Percentiles rank a stretch among this genome's conserved stretches.
These are phyloP conservation scores for Punctoribates punctum DNA, from an alignment of 2,888 invertebrate species.

Conservation along the genomic window DNA sequence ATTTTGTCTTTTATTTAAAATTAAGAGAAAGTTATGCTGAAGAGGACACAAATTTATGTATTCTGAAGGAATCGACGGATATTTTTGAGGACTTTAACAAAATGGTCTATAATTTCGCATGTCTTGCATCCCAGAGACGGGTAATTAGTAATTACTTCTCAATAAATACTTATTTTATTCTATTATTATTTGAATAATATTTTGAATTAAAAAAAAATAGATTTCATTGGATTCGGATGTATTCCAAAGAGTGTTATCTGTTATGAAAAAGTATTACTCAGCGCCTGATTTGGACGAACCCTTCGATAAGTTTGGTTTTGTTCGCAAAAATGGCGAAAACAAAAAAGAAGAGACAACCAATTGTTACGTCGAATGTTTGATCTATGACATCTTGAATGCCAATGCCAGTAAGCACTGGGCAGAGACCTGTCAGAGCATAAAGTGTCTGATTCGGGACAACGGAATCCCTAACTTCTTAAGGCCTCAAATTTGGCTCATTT, in stretches of 20 bases:
- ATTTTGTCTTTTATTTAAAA: too few relatives aligned
- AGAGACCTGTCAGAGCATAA: conserved; percentile 32
- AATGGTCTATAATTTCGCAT: conserved; percentile 4
- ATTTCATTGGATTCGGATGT: neutral
- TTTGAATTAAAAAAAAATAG: neutral
- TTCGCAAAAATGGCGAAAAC: neutral
- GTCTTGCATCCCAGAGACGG: neutral
- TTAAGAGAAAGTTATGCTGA: neutral
- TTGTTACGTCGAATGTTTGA: neutral
- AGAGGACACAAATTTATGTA: neutral
- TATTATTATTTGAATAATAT: neutral
- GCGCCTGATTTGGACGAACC: neutral
- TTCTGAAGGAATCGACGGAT: neutral
- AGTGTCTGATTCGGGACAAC: conserved; percentile 36
- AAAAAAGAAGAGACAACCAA: neutral
- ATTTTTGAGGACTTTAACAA: conserved; percentile 20
- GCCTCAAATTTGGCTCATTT: conserved; percentile 38
- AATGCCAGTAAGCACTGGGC: conserved; percentile 22
- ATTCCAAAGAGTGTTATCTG: neutral
- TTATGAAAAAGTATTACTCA: conserved; percentile 1
- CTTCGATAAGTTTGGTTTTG: conserved; percentile 4
- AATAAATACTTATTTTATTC: neutral
- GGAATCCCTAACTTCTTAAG: conserved; percentile 35
- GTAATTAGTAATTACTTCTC: neutral
- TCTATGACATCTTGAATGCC: neutral